Conservation (phyloP, 2,888 invertebrate species). For the Lasioglossum figueresi region DNA sequence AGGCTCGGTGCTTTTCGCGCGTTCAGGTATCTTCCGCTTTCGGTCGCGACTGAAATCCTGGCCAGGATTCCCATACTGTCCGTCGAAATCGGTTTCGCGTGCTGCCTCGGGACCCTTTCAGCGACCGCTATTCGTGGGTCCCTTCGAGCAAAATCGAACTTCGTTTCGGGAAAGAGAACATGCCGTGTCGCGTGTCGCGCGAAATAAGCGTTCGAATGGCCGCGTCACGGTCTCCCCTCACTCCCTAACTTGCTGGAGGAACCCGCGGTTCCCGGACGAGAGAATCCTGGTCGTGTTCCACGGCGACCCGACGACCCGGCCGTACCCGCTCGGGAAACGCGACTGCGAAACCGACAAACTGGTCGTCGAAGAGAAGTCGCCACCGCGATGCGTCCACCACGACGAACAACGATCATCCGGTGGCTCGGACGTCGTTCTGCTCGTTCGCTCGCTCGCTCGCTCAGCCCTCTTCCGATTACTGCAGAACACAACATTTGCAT, state of each 20-base stretch:
- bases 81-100: not conserved
- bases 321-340: not conserved
- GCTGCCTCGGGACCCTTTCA: not conserved
- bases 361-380: slow-evolving; percentile 5
- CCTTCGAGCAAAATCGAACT: not conserved
- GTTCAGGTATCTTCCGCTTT: slow-evolving; percentile 44
- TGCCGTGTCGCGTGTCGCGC: slow-evolving; percentile 1
- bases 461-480: slow-evolving; percentile 86
- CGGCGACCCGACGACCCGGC: not conserved
- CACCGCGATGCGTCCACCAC: slow-evolving; percentile 9
- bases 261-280: not conserved
- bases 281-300: slow-evolving; percentile 10
- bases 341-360: not conserved
- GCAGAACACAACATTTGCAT: slow-evolving; percentile 97
- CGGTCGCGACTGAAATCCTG: slow-evolving; percentile 26
- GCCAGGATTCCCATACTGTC: not conserved
- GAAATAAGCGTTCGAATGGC: slow-evolving; percentile 9
- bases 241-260: not conserved
- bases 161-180: not conserved
- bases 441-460: slow-evolving; percentile 2
- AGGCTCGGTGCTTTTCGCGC: slow-evolving; percentile 50
- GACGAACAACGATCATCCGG: slow-evolving; percentile 24
- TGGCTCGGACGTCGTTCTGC: slow-evolving; percentile 26
- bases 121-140: not conserved
- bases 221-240: slow-evolving; percentile 6